phyloP scores from a whole-genome alignment of 2,888 invertebrate genomes.

The Pelosia muscerda region DNA sequence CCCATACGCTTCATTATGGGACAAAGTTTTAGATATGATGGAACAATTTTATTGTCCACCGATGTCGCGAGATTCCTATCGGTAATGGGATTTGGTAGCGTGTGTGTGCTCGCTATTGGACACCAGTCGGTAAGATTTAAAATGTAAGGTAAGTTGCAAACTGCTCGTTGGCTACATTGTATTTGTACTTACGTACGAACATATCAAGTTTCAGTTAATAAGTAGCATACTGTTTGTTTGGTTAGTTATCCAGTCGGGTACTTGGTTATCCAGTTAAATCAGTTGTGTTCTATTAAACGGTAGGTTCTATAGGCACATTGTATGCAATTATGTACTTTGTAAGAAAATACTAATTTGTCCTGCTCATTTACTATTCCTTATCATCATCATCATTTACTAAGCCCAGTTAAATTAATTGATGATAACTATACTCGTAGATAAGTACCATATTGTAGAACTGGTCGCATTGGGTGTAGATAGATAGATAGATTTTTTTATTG shows the following conservation, averaged over 20 bases:
- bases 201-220: slow-evolving; percentile 36
- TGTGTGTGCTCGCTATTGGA: slow-evolving; percentile 50
- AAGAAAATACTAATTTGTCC: too few species aligned
- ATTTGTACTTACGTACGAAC: slow-evolving; percentile 32
- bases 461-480: too few species aligned
- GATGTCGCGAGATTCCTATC: slow-evolving; percentile 86
- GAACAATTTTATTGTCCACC: slow-evolving; percentile 86
- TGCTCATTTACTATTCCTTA: too few species aligned
- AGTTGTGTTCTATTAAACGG: not conserved
- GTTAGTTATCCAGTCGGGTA: slow-evolving; percentile 12
- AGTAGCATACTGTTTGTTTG: slow-evolving; percentile 54
- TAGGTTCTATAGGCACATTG: not conserved
- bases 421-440: too few species aligned
- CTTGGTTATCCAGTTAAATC: not conserved
- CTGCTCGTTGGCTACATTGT: slow-evolving; percentile 58
- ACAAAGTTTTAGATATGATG: slow-evolving; percentile 87
- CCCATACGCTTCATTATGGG: slow-evolving; percentile 87
- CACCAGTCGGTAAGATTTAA: slow-evolving; percentile 61
- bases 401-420: too few species aligned
- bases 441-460: too few species aligned
- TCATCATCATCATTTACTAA: too few species aligned
- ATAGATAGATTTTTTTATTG: too few species aligned
- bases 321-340: not conserved
- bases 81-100: slow-evolving; percentile 80
- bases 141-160: slow-evolving; percentile 63